Evolutionary conservation across 1,140 invertebrate genomes (phyloP).

Genomic region (Procambarus virginalis): DNA sequence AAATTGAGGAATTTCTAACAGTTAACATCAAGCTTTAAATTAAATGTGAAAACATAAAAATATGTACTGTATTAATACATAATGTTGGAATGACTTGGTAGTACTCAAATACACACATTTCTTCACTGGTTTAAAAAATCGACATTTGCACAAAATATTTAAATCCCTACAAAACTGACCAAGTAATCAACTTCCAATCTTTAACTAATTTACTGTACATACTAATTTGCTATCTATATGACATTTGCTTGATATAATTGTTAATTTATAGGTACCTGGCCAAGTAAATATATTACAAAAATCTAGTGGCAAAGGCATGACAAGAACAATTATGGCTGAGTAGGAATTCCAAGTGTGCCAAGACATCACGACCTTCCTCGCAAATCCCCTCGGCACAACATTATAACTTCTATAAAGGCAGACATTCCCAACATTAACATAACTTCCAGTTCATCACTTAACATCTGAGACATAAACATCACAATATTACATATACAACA

Average conservation of each 20-base stretch:
- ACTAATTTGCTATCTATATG: neutral
- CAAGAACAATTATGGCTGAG: constrained; percentile 16
- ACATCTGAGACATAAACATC: constrained; percentile 56
- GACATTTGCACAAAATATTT: constrained; percentile 7
- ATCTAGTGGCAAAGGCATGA: constrained; percentile 27
- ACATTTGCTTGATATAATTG: neutral
- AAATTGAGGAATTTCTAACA: neutral
- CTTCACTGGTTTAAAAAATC: neutral
- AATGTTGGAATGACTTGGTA: constrained; percentile 15
- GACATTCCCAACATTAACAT: constrained; percentile 44
- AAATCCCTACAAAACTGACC: constrained; percentile 9
- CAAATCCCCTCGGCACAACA: constrained; percentile 24
- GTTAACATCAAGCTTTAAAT: neutral
- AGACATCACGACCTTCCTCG: constrained; percentile 10
- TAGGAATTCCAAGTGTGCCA: constrained; percentile 15
- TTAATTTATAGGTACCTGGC: constrained; percentile 4
- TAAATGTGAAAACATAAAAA: neutral
- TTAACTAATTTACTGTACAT: neutral
- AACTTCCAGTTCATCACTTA: constrained; percentile 43
- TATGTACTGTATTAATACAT: neutral
- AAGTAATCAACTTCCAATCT: constrained; percentile 13
- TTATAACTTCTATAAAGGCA: constrained; percentile 41
- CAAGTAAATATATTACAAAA: constrained; percentile 7
- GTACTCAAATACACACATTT: neutral
- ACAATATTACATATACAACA: constrained; percentile 60